Percentiles rank a stretch among this genome's conserved stretches.
Evolutionary conservation across 1,140 invertebrate genomes (phyloP).

Genomic region (Samia ricini): DNA sequence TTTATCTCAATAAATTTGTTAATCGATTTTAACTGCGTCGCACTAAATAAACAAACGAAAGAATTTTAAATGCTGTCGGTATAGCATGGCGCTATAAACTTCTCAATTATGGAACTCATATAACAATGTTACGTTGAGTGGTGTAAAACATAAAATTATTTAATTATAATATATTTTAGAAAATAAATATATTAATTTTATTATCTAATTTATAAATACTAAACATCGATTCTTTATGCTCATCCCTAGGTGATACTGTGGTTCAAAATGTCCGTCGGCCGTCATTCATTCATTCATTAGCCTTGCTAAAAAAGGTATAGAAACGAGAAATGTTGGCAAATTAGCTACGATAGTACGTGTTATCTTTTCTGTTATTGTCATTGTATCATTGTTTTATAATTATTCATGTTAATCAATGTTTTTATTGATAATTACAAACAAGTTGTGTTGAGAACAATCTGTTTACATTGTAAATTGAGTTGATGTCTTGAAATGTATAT

Average conservation of each 20-base stretch:
- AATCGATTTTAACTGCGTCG: too few relatives aligned
- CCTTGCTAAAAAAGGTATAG: slow-evolving; percentile 66
- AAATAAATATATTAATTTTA: too few relatives aligned
- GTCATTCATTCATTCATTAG: slow-evolving; percentile 70
- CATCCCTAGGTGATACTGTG: slow-evolving; percentile 30
- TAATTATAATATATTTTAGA: too few relatives aligned
- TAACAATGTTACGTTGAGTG: too few relatives aligned
- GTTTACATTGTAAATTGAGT: slow-evolving; percentile 59
- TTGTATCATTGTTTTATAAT: slow-evolving; percentile 26
- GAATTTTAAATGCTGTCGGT: too few relatives aligned
- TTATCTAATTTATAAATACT: too few relatives aligned
- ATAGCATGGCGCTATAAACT: too few relatives aligned
- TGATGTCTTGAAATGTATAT: slow-evolving; percentile 52
- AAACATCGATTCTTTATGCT: not conserved
- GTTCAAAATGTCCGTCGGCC: slow-evolving; percentile 54
- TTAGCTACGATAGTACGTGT: slow-evolving; percentile 65
- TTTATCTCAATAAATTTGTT: too few relatives aligned
- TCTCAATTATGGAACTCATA: too few relatives aligned
- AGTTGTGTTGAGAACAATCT: slow-evolving; percentile 38
- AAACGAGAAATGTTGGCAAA: slow-evolving; percentile 73
- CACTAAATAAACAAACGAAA: too few relatives aligned
- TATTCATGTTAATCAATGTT: slow-evolving; percentile 20
- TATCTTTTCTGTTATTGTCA: slow-evolving; percentile 38
- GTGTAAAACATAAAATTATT: too few relatives aligned
- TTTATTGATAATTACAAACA: slow-evolving; percentile 11